Percentiles rank a stretch among this genome's conserved stretches.
These are phyloP conservation scores for Drosophila persimilis DNA, from an alignment of 1,140 invertebrate species.

Conservation along the genomic window DNA sequence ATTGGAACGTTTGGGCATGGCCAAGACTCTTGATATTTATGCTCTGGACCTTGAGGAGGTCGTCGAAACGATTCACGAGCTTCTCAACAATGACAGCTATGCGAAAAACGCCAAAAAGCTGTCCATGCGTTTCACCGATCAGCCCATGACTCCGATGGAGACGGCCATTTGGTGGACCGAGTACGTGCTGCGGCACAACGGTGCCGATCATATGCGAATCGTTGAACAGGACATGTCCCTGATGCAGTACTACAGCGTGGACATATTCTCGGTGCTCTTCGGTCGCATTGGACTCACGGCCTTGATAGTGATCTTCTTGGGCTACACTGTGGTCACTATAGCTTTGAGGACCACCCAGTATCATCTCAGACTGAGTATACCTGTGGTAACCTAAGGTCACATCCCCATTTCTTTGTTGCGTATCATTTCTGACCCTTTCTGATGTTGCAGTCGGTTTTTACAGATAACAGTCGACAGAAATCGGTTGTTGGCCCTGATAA, in stretches of 20 bases:
- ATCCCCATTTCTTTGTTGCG: background rate
- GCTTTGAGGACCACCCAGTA: constrained; percentile 13
- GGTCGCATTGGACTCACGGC: constrained; percentile 51
- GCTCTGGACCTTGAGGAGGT: constrained; percentile 12
- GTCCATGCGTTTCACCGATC: constrained; percentile 84
- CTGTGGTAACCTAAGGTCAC: constrained; percentile 1
- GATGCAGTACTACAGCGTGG: constrained; percentile 66
- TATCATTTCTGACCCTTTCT: too few species aligned
- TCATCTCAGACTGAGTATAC: constrained; percentile 29
- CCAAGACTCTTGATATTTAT: constrained; percentile 26
- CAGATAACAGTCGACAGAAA: too few species aligned
- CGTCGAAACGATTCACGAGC: constrained; percentile 13
- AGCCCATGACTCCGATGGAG: constrained; percentile 84
- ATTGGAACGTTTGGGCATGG: constrained; percentile 84
- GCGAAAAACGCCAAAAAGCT: constrained; percentile 55
- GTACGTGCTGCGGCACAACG: constrained; percentile 83
- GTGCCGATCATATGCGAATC: constrained; percentile 82
- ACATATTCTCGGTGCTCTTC: constrained; percentile 47
- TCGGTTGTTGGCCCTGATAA: too few species aligned
- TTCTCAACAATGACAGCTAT: constrained; percentile 40
- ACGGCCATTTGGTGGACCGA: constrained; percentile 87
- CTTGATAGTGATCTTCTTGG: constrained; percentile 30
- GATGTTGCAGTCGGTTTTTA: too few species aligned
- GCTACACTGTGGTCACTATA: constrained; percentile 29
- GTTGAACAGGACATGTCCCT: constrained; percentile 71